Conservation (phyloP, 1,140 invertebrate genomes). For the Hypothenemus hampei region DNA sequence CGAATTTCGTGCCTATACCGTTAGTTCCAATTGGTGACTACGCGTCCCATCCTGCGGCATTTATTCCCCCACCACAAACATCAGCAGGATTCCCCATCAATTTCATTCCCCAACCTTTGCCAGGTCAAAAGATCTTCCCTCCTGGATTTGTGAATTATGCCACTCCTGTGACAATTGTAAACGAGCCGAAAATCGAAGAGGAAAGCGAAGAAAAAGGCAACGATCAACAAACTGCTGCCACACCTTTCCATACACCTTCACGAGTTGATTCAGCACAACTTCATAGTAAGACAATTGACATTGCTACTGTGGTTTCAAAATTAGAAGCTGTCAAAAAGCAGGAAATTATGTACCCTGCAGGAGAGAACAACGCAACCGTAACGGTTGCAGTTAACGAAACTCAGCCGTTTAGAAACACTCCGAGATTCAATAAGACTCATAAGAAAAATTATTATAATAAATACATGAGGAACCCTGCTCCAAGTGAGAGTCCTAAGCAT, state of each 20-base stretch:
- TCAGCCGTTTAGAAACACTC: slow-evolving; percentile 7
- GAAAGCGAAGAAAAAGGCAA: slow-evolving; percentile 5
- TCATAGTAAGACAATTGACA: slow-evolving; percentile 37
- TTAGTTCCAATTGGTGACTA: slow-evolving; percentile 30
- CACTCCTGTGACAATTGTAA: slow-evolving; percentile 10
- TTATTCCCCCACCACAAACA: slow-evolving; percentile 36
- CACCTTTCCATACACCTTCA: slow-evolving; percentile 14
- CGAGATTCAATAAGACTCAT: background rate
- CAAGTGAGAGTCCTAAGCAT: slow-evolving; percentile 1
- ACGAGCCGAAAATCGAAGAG: slow-evolving; percentile 17
- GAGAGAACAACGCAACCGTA: background rate
- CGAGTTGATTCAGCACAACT: slow-evolving; percentile 8
- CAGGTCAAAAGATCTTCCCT: slow-evolving; percentile 20
- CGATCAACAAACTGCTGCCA: slow-evolving; percentile 1
- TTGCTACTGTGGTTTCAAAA: slow-evolving; percentile 43
- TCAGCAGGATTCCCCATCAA: slow-evolving; percentile 38
- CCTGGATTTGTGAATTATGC: slow-evolving; percentile 6
- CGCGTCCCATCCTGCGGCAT: slow-evolving; percentile 27
- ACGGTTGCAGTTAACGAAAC: slow-evolving; percentile 10
- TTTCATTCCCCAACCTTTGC: slow-evolving; percentile 33
- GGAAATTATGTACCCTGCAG: slow-evolving; percentile 18
- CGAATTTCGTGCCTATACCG: slow-evolving; percentile 38
- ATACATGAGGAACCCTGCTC: background rate
- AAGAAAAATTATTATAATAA: slow-evolving; percentile 24
- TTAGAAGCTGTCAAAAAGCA: slow-evolving; percentile 43